Evolutionary conservation across 1,140 invertebrate genomes (phyloP), one percentile per base, ranked within the genome.

Genomic region (Pollicipes pollicipes): DNA sequence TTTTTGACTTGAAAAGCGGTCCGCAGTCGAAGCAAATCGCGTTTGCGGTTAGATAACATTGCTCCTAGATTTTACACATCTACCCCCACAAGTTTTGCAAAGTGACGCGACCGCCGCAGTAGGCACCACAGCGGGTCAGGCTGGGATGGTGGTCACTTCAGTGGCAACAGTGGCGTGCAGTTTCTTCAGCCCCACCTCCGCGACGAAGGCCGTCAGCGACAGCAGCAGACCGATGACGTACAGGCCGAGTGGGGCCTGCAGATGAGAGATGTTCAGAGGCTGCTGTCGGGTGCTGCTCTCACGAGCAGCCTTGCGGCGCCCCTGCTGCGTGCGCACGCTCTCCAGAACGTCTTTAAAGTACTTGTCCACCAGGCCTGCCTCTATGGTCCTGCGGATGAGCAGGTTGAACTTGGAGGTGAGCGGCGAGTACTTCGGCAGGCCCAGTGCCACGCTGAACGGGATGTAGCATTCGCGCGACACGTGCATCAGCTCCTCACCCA

Each of bases 381-480:
- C 72, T 30, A 74, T 73, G 24, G 73, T 68, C 2, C 63, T 28
- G 28, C 58, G 71, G 27, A 74, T 69, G 30, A 73, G 68, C 28
- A 6, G n/a, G 58, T 70, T 74, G 68, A 74, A 73, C 30, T 63
- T 28, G 1, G 30, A 24, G 3, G 74, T 74, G 69, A 72, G 73
- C 28, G 73, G 71, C 0, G 74, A 73, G 71, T 72, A 74, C 21
- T 58, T 69, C 0, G 74, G 74, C 64, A 73, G 66, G 1, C 66
- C 74, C 28, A 74, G 63, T 3, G 72, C 74, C 24, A 74, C 70
- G 37, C 74, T 68, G 45, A 75, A 75, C 3, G 74, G 74, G 27
- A 75, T 73, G 30, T 72, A 75, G 32, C 74, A 75, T 35, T 75
- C 69, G 45, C 68, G 70, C 45, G 74, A 58, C 26, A 75, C 67